Evolutionary conservation across 2,888 invertebrate species (phyloP).

Genomic region (Drosophila merina): DNA sequence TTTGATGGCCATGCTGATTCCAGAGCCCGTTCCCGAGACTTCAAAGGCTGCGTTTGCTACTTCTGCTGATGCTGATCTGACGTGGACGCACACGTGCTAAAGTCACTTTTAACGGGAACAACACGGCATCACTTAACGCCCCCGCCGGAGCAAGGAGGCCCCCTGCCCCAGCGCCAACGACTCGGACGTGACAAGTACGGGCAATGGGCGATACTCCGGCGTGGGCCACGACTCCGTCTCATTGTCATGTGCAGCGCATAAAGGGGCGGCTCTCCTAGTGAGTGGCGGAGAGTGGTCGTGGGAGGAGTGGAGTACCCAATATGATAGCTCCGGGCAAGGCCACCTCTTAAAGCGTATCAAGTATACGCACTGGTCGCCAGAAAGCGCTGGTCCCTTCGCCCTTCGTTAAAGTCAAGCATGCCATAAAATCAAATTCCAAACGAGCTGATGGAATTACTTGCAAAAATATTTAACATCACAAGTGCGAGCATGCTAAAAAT

Average conservation of each 20-base stretch:
- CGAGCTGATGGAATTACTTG: conserved; percentile 44
- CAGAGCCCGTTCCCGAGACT: conserved; percentile 19
- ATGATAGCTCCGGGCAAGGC: conserved; percentile 35
- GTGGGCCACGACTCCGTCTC: conserved; percentile 46
- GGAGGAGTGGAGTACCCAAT: conserved; percentile 53
- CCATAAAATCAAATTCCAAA: conserved; percentile 41
- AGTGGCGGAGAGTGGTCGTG: conserved; percentile 16
- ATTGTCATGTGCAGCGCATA: conserved; percentile 77
- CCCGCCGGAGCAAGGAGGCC: conserved; percentile 12
- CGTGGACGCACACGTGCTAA: conserved; percentile 70
- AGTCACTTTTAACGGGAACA: conserved; percentile 76
- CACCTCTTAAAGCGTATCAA: conserved; percentile 42
- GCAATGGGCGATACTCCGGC: conserved; percentile 48
- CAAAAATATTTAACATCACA: conserved; percentile 59
- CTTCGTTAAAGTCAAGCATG: conserved; percentile 38
- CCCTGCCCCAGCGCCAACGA: conserved; percentile 25
- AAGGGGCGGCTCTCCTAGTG: conserved; percentile 29
- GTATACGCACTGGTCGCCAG: conserved; percentile 53
- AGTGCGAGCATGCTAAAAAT: conserved; percentile 52
- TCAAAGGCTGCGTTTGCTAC: conserved; percentile 26
- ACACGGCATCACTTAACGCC: conserved; percentile 72
- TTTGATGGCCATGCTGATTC: conserved; percentile 5
- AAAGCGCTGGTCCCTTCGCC: conserved; percentile 1
- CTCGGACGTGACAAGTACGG: conserved; percentile 70
- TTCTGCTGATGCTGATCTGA: conserved; percentile 45